Conservation (phyloP, 2,113 vertebrate genomes). For the Etia nguti region DNA sequence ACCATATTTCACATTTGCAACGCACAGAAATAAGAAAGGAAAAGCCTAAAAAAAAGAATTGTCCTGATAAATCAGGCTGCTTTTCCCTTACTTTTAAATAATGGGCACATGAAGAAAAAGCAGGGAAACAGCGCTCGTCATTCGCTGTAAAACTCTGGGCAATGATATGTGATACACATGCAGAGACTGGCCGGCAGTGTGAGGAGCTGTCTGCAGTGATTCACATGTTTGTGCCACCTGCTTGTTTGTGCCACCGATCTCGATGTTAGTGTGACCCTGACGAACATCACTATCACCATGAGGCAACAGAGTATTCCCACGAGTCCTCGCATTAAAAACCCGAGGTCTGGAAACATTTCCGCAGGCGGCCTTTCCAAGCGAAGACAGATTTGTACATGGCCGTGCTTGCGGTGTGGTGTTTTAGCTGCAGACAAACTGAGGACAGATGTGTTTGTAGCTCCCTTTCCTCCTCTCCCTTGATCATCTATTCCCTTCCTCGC, state of each 20-base stretch:
- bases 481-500: conserved; percentile 8
- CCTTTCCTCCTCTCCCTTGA: background rate
- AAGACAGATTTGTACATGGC: conserved; percentile 69
- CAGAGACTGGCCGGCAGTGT: background rate
- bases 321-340: conserved; percentile 40
- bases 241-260: conserved; percentile 35
- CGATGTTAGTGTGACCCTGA: conserved; percentile 32
- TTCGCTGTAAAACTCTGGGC: background rate
- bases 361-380: conserved; percentile 44
- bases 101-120: background rate
- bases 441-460: conserved; percentile 69
- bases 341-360: conserved; percentile 64
- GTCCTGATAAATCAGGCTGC: background rate
- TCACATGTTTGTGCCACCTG: conserved; percentile 41
- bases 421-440: conserved; percentile 65
- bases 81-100: background rate
- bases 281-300: conserved; percentile 22
- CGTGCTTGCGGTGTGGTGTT: conserved; percentile 65
- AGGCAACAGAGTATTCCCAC: conserved; percentile 51
- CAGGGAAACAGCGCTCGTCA: background rate
- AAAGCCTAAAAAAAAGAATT: background rate
- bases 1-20: background rate
- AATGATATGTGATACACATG: background rate
- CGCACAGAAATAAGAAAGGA: background rate
- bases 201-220: background rate